Evolutionary conservation across 2,888 invertebrate species (phyloP), one percentile per base, ranked within the genome.

Genomic region (Trilocha varians): DNA sequence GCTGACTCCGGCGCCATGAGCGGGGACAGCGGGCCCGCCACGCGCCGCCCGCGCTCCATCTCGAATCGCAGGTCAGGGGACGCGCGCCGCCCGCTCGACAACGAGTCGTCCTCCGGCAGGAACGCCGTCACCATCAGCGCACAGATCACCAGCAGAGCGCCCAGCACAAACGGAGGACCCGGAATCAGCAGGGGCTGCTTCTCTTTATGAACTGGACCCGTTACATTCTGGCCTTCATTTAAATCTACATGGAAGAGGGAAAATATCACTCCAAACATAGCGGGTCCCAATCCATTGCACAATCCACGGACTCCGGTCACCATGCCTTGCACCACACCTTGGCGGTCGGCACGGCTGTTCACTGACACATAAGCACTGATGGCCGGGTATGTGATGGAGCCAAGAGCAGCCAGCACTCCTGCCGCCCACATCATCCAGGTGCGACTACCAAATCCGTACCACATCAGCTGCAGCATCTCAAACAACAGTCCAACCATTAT

Each of bases 341-440:
- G 99, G 65, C 97, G 92, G 78, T 99, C 99, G n/a, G 96, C 93
- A 65, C 97, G 94, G 51, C 98, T 97, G 80, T 98, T 97, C 66
- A 98, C 95, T 11, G 98, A 98, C 42, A 98, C 98, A 80, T 98
- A 99, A 32, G 99, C 96, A 76, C 97, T 97, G 68, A 99, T 99
- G 42, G 99, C 98, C 32, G 99, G 99, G 87, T 99, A 99, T 3
- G 98, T 98, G 58, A 99, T 93, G 53, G 97, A 97, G 48, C 97
- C 97, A 57, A 99, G 90, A 11, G 98, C 96, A 32, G 99, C 99
- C 53, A 99, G 87, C 53, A 97, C 91, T 41, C 99, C 99, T 8
- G 99, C 99, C 33, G 95, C 94, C 99, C 99, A 99, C 97, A 99
- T 98, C 94, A 99, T 97, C 98, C 98, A 98, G 50, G 93, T 94